Evolutionary conservation across 2,113 vertebrate genomes (phyloP).

Genomic region (Amazona vittata): DNA sequence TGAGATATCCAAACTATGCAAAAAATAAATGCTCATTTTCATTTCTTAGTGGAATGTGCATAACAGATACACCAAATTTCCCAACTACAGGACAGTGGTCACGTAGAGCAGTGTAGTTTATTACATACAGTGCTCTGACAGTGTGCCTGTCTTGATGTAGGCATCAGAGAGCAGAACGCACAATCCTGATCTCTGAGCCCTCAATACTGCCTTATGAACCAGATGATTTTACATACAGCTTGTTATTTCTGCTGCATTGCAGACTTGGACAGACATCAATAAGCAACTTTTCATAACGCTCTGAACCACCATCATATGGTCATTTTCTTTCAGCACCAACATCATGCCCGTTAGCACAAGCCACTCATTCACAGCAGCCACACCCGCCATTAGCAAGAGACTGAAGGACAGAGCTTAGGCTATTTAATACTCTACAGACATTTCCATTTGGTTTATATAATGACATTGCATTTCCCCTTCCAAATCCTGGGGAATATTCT

Average conservation of each 20-base stretch:
- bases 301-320: not conserved
- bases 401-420: not conserved
- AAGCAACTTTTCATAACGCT: not conserved
- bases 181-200: not conserved
- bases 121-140: not conserved
- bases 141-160: not conserved
- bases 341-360: not conserved
- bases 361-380: not conserved
- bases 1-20: not conserved
- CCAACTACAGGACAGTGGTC: not conserved
- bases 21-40: not conserved
- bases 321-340: not conserved
- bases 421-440: rapidly evolving
- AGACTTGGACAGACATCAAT: not conserved
- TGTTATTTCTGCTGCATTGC: not conserved
- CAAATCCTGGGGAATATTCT: not conserved
- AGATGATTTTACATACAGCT: not conserved
- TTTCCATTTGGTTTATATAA: not conserved
- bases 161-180: not conserved
- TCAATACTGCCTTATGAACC: not conserved
- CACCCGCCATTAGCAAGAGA: not conserved
- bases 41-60: not conserved
- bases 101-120: not conserved
- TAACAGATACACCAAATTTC: not conserved
- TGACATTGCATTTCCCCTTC: not conserved